Conservation (phyloP, 1,140 invertebrate genomes). For the Cherax destructor region DNA sequence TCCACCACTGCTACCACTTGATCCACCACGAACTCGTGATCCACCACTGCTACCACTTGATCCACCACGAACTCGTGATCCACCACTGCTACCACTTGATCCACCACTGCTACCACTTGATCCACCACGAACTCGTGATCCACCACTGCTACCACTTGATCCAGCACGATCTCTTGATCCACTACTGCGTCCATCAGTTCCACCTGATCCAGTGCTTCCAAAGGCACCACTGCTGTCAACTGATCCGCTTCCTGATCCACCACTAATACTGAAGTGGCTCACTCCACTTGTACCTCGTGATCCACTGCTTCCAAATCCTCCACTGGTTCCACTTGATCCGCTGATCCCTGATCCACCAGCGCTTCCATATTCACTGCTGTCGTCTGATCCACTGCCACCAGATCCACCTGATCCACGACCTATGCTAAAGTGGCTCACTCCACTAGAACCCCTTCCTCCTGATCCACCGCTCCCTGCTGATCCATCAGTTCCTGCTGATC, state of each 20-base stretch:
- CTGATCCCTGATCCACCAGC: slow-evolving; percentile 9
- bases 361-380: neutral
- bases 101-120: neutral
- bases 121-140: no score
- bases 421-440: neutral
- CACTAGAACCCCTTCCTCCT: neutral
- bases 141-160: slow-evolving; percentile 40
- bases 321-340: slow-evolving; percentile 49
- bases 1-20: slow-evolving; percentile 14
- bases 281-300: slow-evolving; percentile 6
- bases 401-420: neutral
- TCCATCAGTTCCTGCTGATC: neutral
- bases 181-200: neutral
- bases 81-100: neutral
- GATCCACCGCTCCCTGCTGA: slow-evolving; percentile 2
- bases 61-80: neutral
- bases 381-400: slow-evolving; percentile 8
- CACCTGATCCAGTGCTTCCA: neutral
- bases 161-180: neutral
- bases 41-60: neutral
- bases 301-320: neutral
- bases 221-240: slow-evolving; percentile 1
- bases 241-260: slow-evolving; percentile 15
- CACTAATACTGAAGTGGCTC: neutral
- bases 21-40: neutral